Evolutionary conservation across 2,113 vertebrate genomes (phyloP).

Genomic region (Entomyzon cyanotis): DNA sequence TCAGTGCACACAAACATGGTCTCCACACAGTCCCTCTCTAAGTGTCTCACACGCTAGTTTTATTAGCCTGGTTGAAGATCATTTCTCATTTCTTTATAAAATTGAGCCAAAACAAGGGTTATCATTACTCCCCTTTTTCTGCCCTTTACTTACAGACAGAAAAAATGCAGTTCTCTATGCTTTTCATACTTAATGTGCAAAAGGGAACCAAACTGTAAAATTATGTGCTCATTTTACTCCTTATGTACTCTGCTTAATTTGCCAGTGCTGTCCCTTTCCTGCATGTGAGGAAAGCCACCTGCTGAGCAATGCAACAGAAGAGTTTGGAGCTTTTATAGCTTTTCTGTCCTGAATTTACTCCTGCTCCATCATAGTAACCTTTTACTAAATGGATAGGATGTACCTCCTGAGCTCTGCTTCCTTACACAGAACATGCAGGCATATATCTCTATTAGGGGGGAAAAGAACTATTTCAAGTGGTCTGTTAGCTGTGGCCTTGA

Average conservation of each 20-base stretch:
- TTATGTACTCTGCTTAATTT: background rate
- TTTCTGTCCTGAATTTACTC: background rate
- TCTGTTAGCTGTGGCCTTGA: background rate
- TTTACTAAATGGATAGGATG: background rate
- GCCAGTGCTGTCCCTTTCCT: background rate
- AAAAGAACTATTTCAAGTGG: background rate
- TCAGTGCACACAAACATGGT: background rate
- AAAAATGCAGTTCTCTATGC: background rate
- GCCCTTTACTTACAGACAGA: background rate
- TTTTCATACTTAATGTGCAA: background rate
- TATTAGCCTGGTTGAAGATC: background rate
- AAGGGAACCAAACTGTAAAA: background rate
- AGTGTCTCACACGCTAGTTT: background rate
- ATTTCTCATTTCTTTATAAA: slow-evolving; percentile 9
- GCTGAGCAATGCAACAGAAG: background rate
- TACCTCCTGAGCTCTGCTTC: background rate
- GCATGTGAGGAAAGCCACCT: background rate
- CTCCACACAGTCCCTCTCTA: background rate
- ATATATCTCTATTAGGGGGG: background rate
- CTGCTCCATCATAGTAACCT: background rate
- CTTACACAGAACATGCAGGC: background rate
- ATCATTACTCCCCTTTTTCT: background rate
- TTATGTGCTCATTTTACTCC: background rate
- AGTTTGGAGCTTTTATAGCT: background rate
- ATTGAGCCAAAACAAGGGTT: background rate